Base-by-base conservation (phyloP, 1,140 invertebrate species). In the Ceratitis capitata region DNA sequence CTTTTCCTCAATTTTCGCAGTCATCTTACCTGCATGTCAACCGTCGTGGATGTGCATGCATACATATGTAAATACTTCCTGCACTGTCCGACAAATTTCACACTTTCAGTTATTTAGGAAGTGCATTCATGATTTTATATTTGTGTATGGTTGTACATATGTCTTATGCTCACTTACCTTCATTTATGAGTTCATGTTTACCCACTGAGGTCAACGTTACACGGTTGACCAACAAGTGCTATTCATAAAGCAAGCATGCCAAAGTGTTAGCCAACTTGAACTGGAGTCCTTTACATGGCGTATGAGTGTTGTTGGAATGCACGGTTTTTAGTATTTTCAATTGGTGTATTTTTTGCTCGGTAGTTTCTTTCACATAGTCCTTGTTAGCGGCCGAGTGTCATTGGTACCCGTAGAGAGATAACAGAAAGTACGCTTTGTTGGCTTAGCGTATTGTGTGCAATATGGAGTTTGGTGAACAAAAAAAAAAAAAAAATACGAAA, bases 271-370 rank as follows among this genome's bases (percentile, higher is more conserved):
- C 69, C 69, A 45, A 26, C 69, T 78, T 39, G n/a, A 45, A n/a
- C 42, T 26, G 9, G 26, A n/a, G 3, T 23, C 39, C 2, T 47
- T 10, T 42, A 78, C 69, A 78, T 19, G 69, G 69, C 69, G 69
- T 42, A 78, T 78, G 69, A 45, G 69, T 78, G 69, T 23, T 47
- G 16, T 78, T n/a, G 69, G 69, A 78, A 78, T 78, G 69, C 69
- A 45, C n/a, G n/a, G 32, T 45, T 78, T 78, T 78, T 23, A 23
- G 19, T 45, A n/a, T 42, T 26, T 78, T 42, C 64, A 26, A 9
- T n/a, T 23, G n/a, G 4, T 47, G n/a, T n/a, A 19, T 32, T 78
- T 78, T 78, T 78, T 47, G n/a, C 19, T n/a, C n/a, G 9, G 7
- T 19, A 47, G 10, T 3, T 69, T 69, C 12, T 42, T 69, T 12